Evolutionary conservation across 1,140 invertebrate species (phyloP).

Genomic region (Augochlora pura): DNA sequence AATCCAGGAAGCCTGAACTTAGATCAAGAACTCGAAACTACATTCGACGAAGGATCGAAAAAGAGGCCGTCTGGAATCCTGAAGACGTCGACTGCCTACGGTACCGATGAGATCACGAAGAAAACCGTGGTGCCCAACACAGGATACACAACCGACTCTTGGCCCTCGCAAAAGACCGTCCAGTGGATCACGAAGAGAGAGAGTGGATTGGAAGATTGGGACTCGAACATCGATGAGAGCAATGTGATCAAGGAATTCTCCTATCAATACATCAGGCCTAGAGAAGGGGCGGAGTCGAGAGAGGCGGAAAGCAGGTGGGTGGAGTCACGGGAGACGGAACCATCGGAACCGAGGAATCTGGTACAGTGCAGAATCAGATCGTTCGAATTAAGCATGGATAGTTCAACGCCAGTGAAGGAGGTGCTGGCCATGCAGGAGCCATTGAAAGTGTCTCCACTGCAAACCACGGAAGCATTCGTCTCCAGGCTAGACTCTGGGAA

Average conservation of each 20-base stretch:
- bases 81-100: slow-evolving; percentile 65
- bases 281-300: slow-evolving; percentile 54
- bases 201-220: slow-evolving; percentile 66
- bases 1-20: too few relatives aligned
- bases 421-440: slow-evolving; percentile 77
- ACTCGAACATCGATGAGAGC: slow-evolving; percentile 76
- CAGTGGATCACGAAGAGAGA: slow-evolving; percentile 71
- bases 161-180: slow-evolving; percentile 70
- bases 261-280: slow-evolving; percentile 78
- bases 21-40: slow-evolving; percentile 3
- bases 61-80: slow-evolving; percentile 73
- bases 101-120: slow-evolving; percentile 45
- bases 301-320: not conserved
- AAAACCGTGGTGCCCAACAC: slow-evolving; percentile 37
- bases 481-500: slow-evolving; percentile 70
- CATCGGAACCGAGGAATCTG: slow-evolving; percentile 71
- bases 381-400: slow-evolving; percentile 73
- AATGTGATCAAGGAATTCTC: slow-evolving; percentile 78
- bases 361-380: slow-evolving; percentile 81
- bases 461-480: slow-evolving; percentile 79
- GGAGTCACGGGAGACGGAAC: slow-evolving; percentile 14
- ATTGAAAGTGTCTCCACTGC: slow-evolving; percentile 74
- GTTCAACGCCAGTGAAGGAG: slow-evolving; percentile 63
- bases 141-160: slow-evolving; percentile 59
- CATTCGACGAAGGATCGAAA: slow-evolving; percentile 28